Conservation (phyloP, 2,113 vertebrate species). For the Hypanus sabinus region DNA sequence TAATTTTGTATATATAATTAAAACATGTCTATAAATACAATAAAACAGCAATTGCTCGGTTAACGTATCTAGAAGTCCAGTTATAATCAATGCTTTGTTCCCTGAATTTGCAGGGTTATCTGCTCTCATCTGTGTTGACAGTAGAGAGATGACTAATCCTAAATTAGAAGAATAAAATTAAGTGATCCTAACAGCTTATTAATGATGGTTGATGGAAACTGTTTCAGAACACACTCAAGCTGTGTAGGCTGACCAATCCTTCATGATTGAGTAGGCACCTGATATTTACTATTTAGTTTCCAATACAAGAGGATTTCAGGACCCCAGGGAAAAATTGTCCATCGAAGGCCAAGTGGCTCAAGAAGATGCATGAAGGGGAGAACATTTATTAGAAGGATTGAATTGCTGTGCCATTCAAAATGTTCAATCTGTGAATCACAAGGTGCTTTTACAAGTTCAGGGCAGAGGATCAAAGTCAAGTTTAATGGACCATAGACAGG, state of each 20-base stretch:
- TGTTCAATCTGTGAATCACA: background rate
- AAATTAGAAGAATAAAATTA: background rate
- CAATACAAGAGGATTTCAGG: background rate
- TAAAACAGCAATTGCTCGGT: background rate
- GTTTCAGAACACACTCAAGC: background rate
- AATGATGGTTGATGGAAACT: background rate
- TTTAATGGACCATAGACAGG: background rate
- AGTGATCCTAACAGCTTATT: background rate
- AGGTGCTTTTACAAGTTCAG: background rate
- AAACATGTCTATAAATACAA: too few species aligned
- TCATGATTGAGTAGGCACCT: background rate
- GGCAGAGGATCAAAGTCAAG: background rate
- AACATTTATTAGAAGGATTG: background rate
- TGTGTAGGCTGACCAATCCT: background rate
- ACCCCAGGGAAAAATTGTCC: background rate
- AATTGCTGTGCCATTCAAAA: background rate
- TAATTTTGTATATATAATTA: background rate
- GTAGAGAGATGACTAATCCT: background rate
- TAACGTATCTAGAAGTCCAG: background rate
- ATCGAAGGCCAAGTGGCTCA: background rate
- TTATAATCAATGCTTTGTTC: background rate
- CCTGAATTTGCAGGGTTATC: background rate
- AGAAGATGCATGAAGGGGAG: background rate
- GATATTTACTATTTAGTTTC: background rate
- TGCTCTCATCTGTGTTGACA: background rate